A percentile compares a stretch with the other conserved stretches of the same genome.
Conservation (phyloP, 2,797 vertebrate species). For the Okamejei kenojei region DNA sequence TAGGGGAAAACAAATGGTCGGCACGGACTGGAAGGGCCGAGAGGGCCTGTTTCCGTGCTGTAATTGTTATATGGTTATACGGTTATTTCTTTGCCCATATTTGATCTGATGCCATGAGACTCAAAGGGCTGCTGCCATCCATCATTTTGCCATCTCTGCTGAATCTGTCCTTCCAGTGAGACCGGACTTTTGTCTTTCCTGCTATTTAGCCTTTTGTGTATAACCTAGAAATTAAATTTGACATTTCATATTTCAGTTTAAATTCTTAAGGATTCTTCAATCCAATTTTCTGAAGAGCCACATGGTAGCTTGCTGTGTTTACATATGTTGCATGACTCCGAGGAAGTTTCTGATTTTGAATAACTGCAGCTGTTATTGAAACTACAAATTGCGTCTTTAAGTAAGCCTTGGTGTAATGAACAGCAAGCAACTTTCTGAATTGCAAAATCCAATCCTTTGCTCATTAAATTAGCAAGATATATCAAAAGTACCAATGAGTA, state of each 20-base stretch:
- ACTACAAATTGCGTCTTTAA: neutral
- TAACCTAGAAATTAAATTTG: neutral
- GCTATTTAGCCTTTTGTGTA: no score
- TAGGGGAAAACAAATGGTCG: no score
- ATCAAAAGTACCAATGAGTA: neutral
- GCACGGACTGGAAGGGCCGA: no score
- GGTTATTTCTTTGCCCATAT: no score
- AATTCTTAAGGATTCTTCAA: neutral
- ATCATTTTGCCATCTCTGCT: no score
- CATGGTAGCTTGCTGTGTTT: neutral
- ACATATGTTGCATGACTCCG: neutral
- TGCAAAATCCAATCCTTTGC: neutral
- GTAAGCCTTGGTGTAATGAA: neutral
- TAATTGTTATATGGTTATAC: no score
- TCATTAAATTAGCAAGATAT: neutral
- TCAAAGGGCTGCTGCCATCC: no score
- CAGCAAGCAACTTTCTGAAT: neutral
- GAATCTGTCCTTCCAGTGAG: no score
- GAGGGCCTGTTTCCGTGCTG: no score
- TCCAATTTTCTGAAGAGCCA: neutral
- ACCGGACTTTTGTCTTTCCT: no score
- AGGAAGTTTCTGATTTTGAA: neutral
- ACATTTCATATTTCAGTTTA: neutral
- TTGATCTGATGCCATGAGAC: no score
- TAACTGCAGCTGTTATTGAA: neutral